Base-by-base conservation (phyloP, 2,888 invertebrate genomes). In the Pediacus dermestoides region DNA sequence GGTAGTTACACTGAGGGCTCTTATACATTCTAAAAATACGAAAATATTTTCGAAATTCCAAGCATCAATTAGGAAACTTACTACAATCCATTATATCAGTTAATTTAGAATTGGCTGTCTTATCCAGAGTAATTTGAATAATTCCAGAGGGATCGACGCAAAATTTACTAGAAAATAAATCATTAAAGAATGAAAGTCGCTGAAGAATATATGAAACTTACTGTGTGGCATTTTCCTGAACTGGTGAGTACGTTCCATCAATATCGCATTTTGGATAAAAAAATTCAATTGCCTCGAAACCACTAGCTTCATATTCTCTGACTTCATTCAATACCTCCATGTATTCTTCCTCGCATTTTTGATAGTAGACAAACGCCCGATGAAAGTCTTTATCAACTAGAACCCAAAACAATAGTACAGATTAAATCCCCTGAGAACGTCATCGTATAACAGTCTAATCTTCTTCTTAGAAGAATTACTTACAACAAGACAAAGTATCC, bases 51-150 rank as follows among this genome's bases (percentile, higher is more conserved):
- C 4, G 9, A 15, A 34, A 10, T 27, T 2, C 4, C 3, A 18
- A 3, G 18, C 7, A 16, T 18, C n/a, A 16, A 8, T 31, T 31
- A 6, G 15, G 18, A 9, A 40, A 74, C 80, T 76, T 67, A 81
- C 81, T 78, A 55, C 81, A 81, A 60, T 80, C 68, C 76, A 80
- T 80, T 1, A 57, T 46, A 1, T 64, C 45, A 6, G 71, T 74
- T 21, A 65, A 34, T n/a, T 18, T 27, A 13, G 44, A 70, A 0
- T 52, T 42, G 2, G 72, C 70, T 12, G 63, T 57, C 6, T 70
- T 69, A 2, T 52, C 36, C 0, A 74, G 73, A 52, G 66, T 52
- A 27, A 67, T 73, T 41, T 84, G 75, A 44, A 67, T 68, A 1
- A 60, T 55, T n/a, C 78, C 78, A 15, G 69, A 64, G 18, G 76